These are phyloP conservation scores for Buphagus erythrorhynchus DNA, from an alignment of 2,797 vertebrate genomes.

Conservation along the genomic window DNA sequence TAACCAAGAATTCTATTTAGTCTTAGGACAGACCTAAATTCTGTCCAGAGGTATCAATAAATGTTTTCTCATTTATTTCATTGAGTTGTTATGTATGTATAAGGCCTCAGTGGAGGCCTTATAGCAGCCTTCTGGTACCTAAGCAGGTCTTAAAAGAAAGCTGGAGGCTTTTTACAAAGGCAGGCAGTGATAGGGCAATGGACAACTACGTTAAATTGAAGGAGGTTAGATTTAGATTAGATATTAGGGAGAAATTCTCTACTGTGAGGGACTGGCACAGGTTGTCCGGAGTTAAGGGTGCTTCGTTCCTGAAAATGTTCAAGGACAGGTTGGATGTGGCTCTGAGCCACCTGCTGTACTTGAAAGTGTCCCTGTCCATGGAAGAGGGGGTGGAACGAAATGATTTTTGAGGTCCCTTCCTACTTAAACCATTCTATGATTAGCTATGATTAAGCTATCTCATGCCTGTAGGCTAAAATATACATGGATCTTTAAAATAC, in stretches of 20 bases:
- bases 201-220: neutral
- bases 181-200: neutral
- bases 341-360: neutral
- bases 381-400: neutral
- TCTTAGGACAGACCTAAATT: neutral
- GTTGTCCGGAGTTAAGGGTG: neutral
- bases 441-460: neutral
- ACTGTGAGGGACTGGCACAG: neutral
- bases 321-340: neutral
- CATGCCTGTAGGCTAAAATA: neutral
- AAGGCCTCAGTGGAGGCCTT: neutral
- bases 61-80: neutral
- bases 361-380: neutral
- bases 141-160: neutral
- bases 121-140: neutral
- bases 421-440: neutral
- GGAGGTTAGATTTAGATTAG: neutral
- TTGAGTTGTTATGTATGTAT: neutral
- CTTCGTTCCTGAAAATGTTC: neutral
- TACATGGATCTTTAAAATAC: neutral
- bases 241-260: neutral
- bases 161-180: neutral
- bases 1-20: neutral
- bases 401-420: neutral
- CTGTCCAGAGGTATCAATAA: neutral